A percentile compares a stretch with the other conserved stretches of the same genome.
phyloP scores from a whole-genome alignment of 2,888 invertebrate genomes.

The Spicauda simplicius region DNA sequence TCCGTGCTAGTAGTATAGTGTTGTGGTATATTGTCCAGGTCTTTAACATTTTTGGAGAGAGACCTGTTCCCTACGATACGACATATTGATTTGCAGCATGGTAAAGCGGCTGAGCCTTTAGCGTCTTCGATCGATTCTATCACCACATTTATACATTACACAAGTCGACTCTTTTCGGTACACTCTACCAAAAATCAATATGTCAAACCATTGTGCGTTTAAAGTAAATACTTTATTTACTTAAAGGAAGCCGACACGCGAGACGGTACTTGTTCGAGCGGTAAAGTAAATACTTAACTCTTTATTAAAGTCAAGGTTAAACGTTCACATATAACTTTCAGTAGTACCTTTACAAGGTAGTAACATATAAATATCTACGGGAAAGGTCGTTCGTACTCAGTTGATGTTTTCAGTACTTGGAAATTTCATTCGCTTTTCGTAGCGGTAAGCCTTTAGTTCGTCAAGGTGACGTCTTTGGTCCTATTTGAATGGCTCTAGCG shows the following conservation, averaged over 20 bases:
- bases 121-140: too few species aligned
- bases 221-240: conserved; percentile 29
- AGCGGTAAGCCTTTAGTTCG: not conserved
- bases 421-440: conserved; percentile 1
- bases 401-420: not conserved
- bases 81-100: too few species aligned
- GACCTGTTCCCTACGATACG: too few species aligned
- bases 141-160: not conserved
- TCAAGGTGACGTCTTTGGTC: conserved; percentile 1
- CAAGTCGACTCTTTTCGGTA: too few species aligned
- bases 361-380: not conserved
- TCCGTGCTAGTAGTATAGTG: too few species aligned
- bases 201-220: conserved; percentile 28
- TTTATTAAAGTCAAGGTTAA: conserved; percentile 24
- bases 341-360: conserved; percentile 4
- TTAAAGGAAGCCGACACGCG: conserved; percentile 32
- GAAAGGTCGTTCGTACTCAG: not conserved
- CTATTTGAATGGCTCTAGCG: not conserved
- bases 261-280: conserved; percentile 14
- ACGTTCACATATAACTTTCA: conserved; percentile 8
- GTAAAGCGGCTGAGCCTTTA: too few species aligned
- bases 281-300: conserved; percentile 20
- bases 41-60: too few species aligned
- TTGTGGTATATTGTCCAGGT: too few species aligned
- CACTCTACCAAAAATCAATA: conserved; percentile 8